phyloP scores from a whole-genome alignment of 2,113 vertebrate species.

The Thalassarche chlororhynchos region DNA sequence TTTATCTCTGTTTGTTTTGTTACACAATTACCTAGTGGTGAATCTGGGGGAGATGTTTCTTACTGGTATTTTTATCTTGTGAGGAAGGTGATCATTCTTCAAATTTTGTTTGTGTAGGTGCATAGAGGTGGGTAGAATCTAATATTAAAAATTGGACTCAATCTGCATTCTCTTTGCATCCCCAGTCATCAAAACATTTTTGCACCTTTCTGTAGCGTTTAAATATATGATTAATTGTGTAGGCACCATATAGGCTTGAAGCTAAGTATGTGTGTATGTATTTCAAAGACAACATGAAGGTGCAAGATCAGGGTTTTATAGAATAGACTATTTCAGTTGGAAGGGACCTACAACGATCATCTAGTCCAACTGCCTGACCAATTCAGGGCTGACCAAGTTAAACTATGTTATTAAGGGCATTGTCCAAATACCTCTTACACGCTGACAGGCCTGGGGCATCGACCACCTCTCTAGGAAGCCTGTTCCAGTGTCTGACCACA shows the following conservation, averaged over 20 bases:
- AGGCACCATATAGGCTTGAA: neutral
- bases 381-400: neutral
- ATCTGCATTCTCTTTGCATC: neutral
- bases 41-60: neutral
- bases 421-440: neutral
- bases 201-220: neutral
- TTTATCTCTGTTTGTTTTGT: neutral
- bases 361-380: neutral
- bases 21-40: neutral
- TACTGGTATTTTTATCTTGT: neutral
- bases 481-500: neutral
- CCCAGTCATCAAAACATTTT: neutral
- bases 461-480: neutral
- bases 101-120: neutral
- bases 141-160: neutral
- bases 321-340: neutral
- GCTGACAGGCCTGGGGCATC: neutral
- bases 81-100: neutral
- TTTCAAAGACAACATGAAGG: neutral
- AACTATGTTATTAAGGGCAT: neutral
- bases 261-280: neutral
- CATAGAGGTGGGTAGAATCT: neutral
- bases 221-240: neutral
- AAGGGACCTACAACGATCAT: neutral
- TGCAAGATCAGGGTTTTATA: neutral